phyloP scores from a whole-genome alignment of 2,113 vertebrate genomes.

The Cichladusa arquata region DNA sequence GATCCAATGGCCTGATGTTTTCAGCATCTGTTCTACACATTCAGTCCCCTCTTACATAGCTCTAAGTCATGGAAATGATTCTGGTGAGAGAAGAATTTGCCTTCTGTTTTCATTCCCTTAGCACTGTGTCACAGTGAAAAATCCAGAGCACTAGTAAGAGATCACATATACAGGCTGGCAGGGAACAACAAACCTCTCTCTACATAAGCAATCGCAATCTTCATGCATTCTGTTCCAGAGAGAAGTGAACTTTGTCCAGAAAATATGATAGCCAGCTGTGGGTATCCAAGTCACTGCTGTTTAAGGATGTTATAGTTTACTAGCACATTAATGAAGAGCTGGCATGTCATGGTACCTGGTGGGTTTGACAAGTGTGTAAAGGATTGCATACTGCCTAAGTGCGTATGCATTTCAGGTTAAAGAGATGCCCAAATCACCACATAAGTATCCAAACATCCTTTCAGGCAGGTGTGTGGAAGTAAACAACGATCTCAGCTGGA shows the following conservation, averaged over 20 bases:
- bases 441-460: not conserved
- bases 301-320: not conserved
- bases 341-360: not conserved
- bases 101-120: not conserved
- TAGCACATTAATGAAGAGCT: not conserved
- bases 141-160: not conserved
- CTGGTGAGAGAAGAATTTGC: not conserved
- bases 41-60: not conserved
- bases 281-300: not conserved
- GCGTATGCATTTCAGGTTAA: not conserved
- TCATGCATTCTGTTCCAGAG: not conserved
- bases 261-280: not conserved
- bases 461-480: not conserved
- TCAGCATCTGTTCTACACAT: not conserved
- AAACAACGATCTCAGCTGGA: fast-evolving
- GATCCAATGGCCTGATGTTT: not conserved
- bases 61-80: not conserved
- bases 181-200: not conserved
- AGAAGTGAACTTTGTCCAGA: not conserved
- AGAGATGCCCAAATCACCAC: not conserved
- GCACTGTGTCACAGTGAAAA: not conserved
- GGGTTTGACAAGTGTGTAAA: not conserved
- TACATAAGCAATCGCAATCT: not conserved
- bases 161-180: not conserved
- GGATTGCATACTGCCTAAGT: not conserved